These are phyloP conservation scores for Zaprionus davidi DNA, from an alignment of 1,140 invertebrate genomes.

Conservation along the genomic window DNA sequence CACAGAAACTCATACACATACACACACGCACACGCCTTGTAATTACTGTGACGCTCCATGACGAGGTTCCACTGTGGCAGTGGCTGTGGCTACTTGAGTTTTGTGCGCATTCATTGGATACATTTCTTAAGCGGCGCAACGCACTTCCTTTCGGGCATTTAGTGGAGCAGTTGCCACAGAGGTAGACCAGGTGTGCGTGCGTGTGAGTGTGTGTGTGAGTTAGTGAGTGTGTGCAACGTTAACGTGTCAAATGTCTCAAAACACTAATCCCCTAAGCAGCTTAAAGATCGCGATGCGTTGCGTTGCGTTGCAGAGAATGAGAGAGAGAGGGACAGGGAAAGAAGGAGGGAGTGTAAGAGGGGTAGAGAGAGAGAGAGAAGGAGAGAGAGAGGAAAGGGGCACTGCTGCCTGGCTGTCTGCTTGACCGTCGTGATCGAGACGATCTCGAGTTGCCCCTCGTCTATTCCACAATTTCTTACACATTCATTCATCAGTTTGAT, in stretches of 20 bases:
- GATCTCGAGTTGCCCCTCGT: conserved; percentile 34
- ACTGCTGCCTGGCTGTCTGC: conserved; percentile 52
- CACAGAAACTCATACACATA: conserved; percentile 1
- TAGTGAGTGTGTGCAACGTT: conserved; percentile 61
- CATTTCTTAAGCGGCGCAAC: conserved; percentile 61
- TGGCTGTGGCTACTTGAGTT: conserved; percentile 48
- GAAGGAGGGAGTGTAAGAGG: not conserved
- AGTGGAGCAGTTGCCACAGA: conserved; percentile 52
- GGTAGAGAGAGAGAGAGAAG: not conserved
- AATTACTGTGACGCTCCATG: conserved; percentile 32
- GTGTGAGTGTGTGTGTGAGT: conserved; percentile 18
- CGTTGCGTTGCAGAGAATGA: conserved; percentile 34
- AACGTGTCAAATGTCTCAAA: conserved; percentile 83
- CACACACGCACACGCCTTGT: conserved; percentile 1
- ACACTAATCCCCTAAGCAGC: conserved; percentile 81
- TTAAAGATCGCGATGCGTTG: conserved; percentile 80
- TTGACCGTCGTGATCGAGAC: conserved; percentile 51
- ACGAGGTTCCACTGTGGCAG: conserved; percentile 33
- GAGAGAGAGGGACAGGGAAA: conserved; percentile 13
- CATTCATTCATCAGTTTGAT: conserved; percentile 69
- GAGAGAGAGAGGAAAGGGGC: not conserved
- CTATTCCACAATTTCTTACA: conserved; percentile 54
- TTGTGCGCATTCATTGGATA: conserved; percentile 62
- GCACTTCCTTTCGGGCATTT: conserved; percentile 75
- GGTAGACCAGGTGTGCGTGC: conserved; percentile 41